phyloP scores from a whole-genome alignment of 2,113 vertebrate species.

The Tachysurus vachellii region DNA sequence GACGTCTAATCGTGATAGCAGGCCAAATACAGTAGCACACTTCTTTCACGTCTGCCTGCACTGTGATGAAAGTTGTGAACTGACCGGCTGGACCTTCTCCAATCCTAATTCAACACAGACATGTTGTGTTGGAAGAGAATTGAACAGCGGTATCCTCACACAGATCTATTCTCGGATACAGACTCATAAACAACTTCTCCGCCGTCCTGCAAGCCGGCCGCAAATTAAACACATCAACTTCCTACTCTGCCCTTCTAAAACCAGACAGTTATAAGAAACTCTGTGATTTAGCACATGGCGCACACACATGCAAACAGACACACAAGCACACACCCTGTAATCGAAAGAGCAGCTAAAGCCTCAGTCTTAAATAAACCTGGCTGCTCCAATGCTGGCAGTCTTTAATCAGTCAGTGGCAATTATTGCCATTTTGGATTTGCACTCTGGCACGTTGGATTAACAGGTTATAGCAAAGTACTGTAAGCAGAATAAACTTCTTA shows the following conservation, averaged over 20 bases:
- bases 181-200: conserved; percentile 1
- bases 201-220: background rate
- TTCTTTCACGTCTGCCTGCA: background rate
- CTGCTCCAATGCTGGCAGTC: background rate
- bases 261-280: conserved; percentile 33
- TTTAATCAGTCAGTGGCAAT: background rate
- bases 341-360: conserved; percentile 39
- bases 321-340: conserved; percentile 37
- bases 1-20: background rate
- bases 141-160: background rate
- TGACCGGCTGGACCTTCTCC: background rate
- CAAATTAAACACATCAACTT: conserved; percentile 17
- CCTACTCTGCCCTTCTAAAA: conserved; percentile 39
- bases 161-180: conserved; percentile 30
- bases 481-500: background rate
- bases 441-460: background rate
- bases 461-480: background rate
- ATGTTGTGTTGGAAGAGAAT: background rate
- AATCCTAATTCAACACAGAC: background rate
- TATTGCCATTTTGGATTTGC: conserved; percentile 2
- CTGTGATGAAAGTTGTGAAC: background rate
- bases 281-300: conserved; percentile 21
- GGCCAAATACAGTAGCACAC: background rate
- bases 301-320: background rate
- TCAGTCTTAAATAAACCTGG: background rate